phyloP scores from a whole-genome alignment of 37 sponge, comb jelly and placozoan species.

The Geodia barretti region DNA sequence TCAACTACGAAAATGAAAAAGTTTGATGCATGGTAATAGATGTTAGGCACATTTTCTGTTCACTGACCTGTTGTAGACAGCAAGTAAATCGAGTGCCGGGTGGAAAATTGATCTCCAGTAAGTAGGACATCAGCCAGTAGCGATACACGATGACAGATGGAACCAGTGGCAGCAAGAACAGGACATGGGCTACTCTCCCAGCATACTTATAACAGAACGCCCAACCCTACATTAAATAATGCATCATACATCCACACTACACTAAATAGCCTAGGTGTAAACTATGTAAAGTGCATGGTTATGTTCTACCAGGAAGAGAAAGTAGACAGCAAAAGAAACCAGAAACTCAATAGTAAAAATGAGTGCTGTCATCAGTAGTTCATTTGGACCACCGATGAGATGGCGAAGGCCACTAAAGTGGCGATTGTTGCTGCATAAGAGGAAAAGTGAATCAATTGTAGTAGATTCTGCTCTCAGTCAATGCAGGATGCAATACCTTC shows the following conservation, averaged over 20 bases:
- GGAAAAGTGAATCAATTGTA: too few relatives aligned
- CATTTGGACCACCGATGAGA: neutral
- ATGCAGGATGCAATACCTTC: neutral
- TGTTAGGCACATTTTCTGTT: neutral
- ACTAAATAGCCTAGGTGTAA: neutral
- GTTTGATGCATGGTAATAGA: too few relatives aligned
- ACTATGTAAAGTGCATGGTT: too few relatives aligned
- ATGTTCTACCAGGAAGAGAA: neutral
- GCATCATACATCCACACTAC: neutral
- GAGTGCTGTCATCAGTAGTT: neutral
- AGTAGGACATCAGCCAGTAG: neutral
- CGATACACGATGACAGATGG: neutral
- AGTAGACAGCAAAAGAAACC: neutral
- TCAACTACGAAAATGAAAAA: constrained; percentile 13
- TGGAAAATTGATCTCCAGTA: neutral
- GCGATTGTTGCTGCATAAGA: neutral
- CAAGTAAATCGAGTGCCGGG: neutral
- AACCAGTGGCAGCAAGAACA: neutral
- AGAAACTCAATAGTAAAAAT: neutral
- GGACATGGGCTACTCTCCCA: neutral
- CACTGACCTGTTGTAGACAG: neutral
- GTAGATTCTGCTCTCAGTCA: neutral
- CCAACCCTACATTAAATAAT: neutral
- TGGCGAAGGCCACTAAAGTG: neutral
- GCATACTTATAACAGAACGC: neutral